Base-by-base conservation (phyloP, 1,140 invertebrate species). In the Drosophila setifemur region DNA sequence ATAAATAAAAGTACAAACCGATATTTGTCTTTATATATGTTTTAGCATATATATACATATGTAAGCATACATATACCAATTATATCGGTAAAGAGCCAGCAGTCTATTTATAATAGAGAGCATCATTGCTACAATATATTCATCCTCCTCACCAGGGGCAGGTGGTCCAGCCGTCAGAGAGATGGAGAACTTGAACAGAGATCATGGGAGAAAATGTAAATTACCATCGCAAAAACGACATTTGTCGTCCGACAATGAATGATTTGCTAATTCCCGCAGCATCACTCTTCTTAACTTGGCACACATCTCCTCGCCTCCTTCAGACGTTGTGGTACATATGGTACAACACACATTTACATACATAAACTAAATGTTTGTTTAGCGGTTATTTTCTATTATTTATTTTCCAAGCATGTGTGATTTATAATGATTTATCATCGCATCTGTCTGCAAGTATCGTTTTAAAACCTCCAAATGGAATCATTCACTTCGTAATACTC, bases 371-470 rank as follows among this genome's bases (percentile, higher is more conserved):
- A 33, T 79, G 58, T 55, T 75, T 67, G 52, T 66, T 72, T 54
- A 72, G 61, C 63, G 44, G 53, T 58, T 23, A 28, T 68, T 48
- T 50, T 26, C 39, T 61, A 33, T 55, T 64, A 72, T 75, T 58
- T 71, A 60, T 71, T 66, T 72, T 54, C 21, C 42, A 61, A 67
- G 61, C 68, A 68, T 55, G 44, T 77, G 47, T 85, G 71, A 86
- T 85, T 86, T 75, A 85, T 79, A 42, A 57, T 86, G 81, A 85
- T 64, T 72, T 86, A 81, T 85, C 57, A 33, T 44, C 42, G 42
- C 74, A 75, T 86, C 57, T 61, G 79, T 44, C 50, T 12, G 14
- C 31, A 19, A 40, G 12, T 37, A 18, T n/a, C 35, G 29, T 50
- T n/a, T n/a, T 33, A 48, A 35, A 40, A 42, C 55, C 3, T 37